Conservation (phyloP, 2,797 vertebrate species). For the Dromococcyx pavoninus region DNA sequence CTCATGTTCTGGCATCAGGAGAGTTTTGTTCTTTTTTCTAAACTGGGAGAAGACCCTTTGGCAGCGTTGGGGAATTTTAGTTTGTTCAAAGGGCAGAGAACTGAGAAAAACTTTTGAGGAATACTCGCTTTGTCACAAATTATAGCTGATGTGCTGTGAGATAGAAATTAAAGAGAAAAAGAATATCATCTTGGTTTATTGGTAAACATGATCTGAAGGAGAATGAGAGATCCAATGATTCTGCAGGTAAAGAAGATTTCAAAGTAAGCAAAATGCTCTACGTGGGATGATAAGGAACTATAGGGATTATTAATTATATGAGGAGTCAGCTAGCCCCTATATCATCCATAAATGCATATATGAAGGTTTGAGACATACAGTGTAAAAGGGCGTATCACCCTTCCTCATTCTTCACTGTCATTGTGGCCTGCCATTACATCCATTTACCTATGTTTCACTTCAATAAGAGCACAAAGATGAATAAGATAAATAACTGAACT, state of each 20-base stretch:
- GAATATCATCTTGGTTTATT: fast-evolving
- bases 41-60: neutral
- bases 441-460: neutral
- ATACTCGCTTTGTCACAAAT: neutral
- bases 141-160: neutral
- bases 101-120: neutral
- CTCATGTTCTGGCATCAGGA: neutral
- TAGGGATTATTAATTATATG: neutral
- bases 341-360: neutral
- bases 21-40: neutral
- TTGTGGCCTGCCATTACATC: neutral
- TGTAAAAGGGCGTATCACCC: neutral
- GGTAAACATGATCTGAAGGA: neutral
- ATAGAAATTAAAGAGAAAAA: neutral
- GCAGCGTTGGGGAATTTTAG: neutral
- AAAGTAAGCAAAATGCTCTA: neutral
- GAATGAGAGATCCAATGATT: neutral
- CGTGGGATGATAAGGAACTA: neutral
- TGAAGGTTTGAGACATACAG: neutral
- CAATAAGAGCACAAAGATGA: neutral
- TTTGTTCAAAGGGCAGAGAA: neutral
- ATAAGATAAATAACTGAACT: neutral
- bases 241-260: neutral
- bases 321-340: neutral
- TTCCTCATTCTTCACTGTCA: neutral